These are phyloP conservation scores for Lethenteron reissneri DNA, from an alignment of 2,113 vertebrate genomes.

Conservation along the genomic window DNA sequence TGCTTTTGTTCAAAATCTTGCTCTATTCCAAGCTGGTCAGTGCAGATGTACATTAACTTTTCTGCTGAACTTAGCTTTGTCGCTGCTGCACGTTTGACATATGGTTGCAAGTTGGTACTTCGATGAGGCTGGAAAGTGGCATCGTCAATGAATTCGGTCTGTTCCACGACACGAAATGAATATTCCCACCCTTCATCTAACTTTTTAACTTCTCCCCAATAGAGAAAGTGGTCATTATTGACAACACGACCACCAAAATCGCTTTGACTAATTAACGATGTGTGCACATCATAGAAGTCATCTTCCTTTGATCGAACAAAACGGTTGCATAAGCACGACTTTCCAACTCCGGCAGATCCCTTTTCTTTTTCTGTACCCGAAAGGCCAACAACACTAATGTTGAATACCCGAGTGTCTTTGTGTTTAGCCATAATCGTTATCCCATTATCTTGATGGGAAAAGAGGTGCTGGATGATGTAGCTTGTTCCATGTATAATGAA, in stretches of 20 bases:
- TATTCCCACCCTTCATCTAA: constrained; percentile 69
- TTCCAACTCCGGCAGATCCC: constrained; percentile 77
- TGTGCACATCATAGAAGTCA: constrained; percentile 80
- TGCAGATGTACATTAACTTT: constrained; percentile 98
- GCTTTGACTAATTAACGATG: constrained; percentile 88
- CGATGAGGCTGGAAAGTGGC: constrained; percentile 92
- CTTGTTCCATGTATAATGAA: background rate
- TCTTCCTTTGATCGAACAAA: constrained; percentile 76
- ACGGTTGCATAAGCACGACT: constrained; percentile 87
- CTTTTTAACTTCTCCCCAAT: constrained; percentile 65
- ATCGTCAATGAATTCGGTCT: constrained; percentile 94
- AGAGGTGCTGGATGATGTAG: background rate
- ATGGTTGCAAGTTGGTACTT: constrained; percentile 81
- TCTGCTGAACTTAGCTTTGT: constrained; percentile 82
- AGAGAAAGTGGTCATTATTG: constrained; percentile 95
- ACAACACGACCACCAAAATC: constrained; percentile 91
- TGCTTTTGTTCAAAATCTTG: constrained; percentile 99
- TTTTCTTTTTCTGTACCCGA: constrained; percentile 96
- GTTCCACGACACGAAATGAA: constrained; percentile 72
- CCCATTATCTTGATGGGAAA: background rate
- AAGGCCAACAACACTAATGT: constrained; percentile 73
- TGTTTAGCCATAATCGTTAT: constrained; percentile 5
- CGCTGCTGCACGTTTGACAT: constrained; percentile 73
- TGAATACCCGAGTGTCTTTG: constrained; percentile 15
- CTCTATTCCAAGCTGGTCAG: constrained; percentile 82